Evolutionary conservation across 2,797 vertebrate species (phyloP), one percentile per base, ranked within the genome.

Genomic region (Mormyrops boulengeri): DNA sequence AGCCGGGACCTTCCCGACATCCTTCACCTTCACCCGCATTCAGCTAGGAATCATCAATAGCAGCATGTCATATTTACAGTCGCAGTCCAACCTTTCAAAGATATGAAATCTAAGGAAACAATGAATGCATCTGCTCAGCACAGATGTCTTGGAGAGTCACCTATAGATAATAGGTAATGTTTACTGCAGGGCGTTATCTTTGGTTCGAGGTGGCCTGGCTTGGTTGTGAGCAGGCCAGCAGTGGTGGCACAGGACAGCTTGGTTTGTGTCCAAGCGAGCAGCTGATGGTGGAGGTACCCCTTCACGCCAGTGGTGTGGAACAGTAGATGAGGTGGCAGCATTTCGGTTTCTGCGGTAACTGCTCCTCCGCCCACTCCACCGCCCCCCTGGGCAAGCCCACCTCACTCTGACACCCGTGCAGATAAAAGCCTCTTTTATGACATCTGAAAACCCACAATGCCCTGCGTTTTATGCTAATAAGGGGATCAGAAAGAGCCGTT

Each of bases 201-300:
- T 4, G 47, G 47, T 47, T 50, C 11, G 4, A 50, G 7, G n/a
- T 49, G 47, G n/a, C 11, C 47, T 49, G 82, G 22, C 8, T 50
- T 14, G n/a, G 47, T 12, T 85, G 22, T 2, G 82, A 80, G 41
- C 38, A 47, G 17, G 73, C 41, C 41, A 80, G 87, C 55, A 38
- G 44, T 38, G 92, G 92, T 92, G 89, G 94, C 94, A 92, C 94
- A 94, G 94, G 94, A 95, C 94, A 92, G 95, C 94, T 96, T 96
- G 95, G 96, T 94, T 94, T 93, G 90, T 89, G 96, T 96, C 95
- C 96, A 96, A 96, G 93, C 94, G 94, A 95, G 96, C 96, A 96
- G 95, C 96, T 96, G 96, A 96, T 38, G 19, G 55, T 41, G 2
- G 38, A 88, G 92, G 88, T 17, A 92, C 93, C 93, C 6, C 14